These are phyloP conservation scores for Temnopleurus reevesii DNA, from an alignment of 53 echinoderm and acorn worm genomes.

Conservation along the genomic window DNA sequence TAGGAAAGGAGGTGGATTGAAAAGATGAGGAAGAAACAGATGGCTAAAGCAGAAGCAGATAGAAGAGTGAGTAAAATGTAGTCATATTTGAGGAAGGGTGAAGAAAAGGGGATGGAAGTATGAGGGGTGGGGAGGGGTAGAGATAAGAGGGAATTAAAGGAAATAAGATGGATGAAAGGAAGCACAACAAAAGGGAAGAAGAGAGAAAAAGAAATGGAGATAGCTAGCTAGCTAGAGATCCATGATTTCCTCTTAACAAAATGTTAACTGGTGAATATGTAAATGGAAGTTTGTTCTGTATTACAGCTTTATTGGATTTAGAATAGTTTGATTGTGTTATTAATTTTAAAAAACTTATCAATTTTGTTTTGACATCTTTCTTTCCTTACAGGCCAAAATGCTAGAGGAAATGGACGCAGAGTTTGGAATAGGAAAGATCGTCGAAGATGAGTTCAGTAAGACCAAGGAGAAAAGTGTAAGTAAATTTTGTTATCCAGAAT, in stretches of 20 bases:
- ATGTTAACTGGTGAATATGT: no score
- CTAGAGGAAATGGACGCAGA: conserved; percentile 99
- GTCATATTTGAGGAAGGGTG: not conserved
- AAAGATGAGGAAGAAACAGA: conserved; percentile 68
- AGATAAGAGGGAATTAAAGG: not conserved
- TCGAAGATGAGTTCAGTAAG: conserved; percentile 83
- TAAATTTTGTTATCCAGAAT: not conserved
- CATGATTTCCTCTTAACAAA: no score
- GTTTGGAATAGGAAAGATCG: conserved; percentile 90
- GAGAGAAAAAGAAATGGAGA: not conserved
- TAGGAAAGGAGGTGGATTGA: no score
- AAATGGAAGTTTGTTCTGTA: no score
- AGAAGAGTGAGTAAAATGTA: conserved; percentile 67
- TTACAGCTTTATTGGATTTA: no score
- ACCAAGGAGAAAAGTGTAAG: conserved; percentile 67
- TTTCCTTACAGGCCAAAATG: conserved; percentile 71
- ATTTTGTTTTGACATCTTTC: not conserved
- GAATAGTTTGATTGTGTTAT: no score
- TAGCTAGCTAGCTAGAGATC: no score
- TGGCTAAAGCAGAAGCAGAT: conserved; percentile 83
- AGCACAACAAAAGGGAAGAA: not conserved
- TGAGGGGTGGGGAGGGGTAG: conserved; percentile 67
- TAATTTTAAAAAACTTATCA: not conserved
- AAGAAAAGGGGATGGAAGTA: conserved; percentile 71
- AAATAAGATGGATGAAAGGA: conserved; percentile 66